phyloP scores from a whole-genome alignment of 2,113 vertebrate genomes.

The Bothrops jararaca region DNA sequence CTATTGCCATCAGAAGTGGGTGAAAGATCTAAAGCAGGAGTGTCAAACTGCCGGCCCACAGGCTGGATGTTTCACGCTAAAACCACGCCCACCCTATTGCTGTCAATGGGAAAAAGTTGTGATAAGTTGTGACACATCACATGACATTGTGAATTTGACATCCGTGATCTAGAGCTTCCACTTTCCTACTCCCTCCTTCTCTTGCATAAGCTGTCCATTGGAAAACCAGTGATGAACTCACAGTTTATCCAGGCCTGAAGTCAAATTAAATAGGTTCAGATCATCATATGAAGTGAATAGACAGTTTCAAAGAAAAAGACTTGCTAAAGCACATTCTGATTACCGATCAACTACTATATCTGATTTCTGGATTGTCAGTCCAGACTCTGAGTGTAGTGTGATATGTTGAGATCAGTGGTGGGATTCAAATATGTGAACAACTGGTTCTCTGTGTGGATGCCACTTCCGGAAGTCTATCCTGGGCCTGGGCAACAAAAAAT shows the following conservation, averaged over 20 bases:
- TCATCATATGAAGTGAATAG: background rate
- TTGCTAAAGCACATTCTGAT: background rate
- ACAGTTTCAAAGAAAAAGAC: background rate
- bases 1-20: background rate
- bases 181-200: background rate
- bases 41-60: no score
- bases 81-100: no score
- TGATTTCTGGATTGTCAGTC: background rate
- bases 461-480: no score
- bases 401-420: background rate
- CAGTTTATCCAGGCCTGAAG: background rate
- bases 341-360: background rate
- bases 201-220: background rate
- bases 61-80: no score
- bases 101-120: no score
- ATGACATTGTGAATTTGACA: no score
- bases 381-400: background rate
- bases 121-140: no score
- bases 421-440: no score
- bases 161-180: background rate
- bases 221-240: background rate
- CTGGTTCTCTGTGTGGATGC: no score
- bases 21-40: background rate
- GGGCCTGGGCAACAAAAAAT: no score
- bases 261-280: background rate